phyloP scores from a whole-genome alignment of 2,113 vertebrate species.

The Sphaerodactylus townsendi region DNA sequence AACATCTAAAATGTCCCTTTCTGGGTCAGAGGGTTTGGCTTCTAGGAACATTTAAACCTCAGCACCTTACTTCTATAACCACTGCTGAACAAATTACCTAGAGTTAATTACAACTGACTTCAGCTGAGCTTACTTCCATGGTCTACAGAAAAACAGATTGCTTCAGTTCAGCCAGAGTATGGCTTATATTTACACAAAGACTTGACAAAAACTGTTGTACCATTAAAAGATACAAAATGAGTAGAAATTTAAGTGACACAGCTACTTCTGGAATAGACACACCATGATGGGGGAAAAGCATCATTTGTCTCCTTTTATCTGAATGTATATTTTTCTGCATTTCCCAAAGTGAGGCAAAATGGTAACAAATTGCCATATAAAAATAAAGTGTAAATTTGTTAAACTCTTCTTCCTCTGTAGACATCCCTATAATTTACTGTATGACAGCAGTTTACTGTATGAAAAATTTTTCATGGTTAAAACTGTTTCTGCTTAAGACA shows the following conservation, averaged over 20 bases:
- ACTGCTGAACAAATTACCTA: too few species aligned
- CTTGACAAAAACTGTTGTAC: too few species aligned
- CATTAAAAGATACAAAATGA: background rate
- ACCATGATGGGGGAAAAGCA: background rate
- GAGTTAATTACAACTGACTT: too few species aligned
- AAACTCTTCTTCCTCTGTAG: conserved; percentile 19
- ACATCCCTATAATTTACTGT: conserved; percentile 27
- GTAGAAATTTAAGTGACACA: background rate
- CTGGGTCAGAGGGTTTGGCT: too few species aligned
- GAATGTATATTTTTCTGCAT: conserved; percentile 18
- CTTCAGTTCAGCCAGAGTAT: too few species aligned
- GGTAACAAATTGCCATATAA: conserved; percentile 22
- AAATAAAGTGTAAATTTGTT: conserved; percentile 38
- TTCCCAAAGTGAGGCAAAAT: conserved; percentile 32
- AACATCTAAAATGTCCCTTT: too few species aligned
- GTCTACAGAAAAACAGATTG: too few species aligned
- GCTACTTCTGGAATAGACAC: background rate
- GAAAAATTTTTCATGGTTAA: conserved; percentile 17
- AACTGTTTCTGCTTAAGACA: conserved; percentile 33
- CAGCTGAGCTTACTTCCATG: too few species aligned
- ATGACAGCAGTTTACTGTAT: conserved; percentile 26
- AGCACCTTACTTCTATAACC: too few species aligned
- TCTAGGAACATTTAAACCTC: too few species aligned
- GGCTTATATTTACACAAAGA: too few species aligned
- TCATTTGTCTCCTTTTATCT: conserved; percentile 4